Evolutionary conservation across 2,797 vertebrate genomes (phyloP), one percentile per base, ranked within the genome.

Genomic region (Ceyx erithaca): DNA sequence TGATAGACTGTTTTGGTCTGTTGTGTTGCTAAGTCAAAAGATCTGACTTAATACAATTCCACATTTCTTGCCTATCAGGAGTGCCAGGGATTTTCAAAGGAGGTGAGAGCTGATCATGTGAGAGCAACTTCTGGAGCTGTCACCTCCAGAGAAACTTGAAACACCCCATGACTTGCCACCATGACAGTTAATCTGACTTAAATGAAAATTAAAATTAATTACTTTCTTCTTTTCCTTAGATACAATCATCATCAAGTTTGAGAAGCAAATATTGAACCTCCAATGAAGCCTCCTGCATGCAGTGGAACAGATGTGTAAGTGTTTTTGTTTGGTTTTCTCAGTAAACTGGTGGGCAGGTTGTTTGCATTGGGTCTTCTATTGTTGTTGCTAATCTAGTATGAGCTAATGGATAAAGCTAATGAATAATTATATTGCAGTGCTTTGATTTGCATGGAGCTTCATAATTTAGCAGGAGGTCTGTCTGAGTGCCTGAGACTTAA

Each of bases 251-350:
- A n/a, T 85, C 64, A 92, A 85, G 8, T 79, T 88, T 85, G 92
- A 80, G 30, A 75, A 80, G 59, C 75, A 80, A 85, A 66, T 80
- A n/a, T 67, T 90, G 90, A 94, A 79, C 78, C 52, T 91, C 87
- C 89, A 48, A 90, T 96, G 94, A 94, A 96, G 93, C 46, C 1
- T 1, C 28, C 66, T 83, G 76, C 73, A 58, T 67, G 54, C 80
- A 87, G 40, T 85, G 80, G 51, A 78, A 61, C 57, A 80, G 46
- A 94, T 93, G 72, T 61, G 96, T 96, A 94, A 95, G 95, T 94
- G 43, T 14, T 21, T 66, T 62, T 6, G 48, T 33, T 54, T 35
- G 18, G 31, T 94, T 73, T 77, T 26, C 17, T 75, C 41, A 66
- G 18, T 48, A 63, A 92, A 48, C 19, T 73, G 64, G 15, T 23